Conservation (phyloP, 2,888 invertebrate species). For the Calliopum simillimum region DNA sequence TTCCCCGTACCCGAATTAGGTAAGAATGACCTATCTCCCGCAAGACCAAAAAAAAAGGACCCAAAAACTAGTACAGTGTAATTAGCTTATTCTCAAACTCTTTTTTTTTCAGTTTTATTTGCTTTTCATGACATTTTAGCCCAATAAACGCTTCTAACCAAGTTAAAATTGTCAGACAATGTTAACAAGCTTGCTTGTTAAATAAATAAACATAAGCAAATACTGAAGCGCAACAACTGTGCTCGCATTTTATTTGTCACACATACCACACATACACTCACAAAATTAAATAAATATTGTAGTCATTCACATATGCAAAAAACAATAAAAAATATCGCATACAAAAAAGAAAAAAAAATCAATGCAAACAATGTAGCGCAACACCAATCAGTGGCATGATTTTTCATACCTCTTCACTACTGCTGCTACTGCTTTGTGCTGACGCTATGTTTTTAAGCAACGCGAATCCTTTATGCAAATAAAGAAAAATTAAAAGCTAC, state of each 20-base stretch:
- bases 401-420: background rate
- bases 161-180: constrained; percentile 20
- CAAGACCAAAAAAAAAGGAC: too few species aligned
- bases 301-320: background rate
- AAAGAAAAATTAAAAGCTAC: constrained; percentile 14
- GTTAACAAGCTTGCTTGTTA: constrained; percentile 32
- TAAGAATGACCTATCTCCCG: too few species aligned
- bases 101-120: too few species aligned
- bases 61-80: too few species aligned
- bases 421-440: constrained; percentile 4
- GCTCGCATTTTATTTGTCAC: background rate
- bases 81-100: too few species aligned
- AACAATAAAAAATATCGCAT: too few species aligned
- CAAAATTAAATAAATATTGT: constrained; percentile 9
- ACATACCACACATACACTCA: constrained; percentile 7
- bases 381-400: constrained; percentile 23
- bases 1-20: too few species aligned
- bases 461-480: constrained; percentile 37
- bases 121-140: too few species aligned
- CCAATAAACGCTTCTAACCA: constrained; percentile 10
- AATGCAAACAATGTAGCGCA: constrained; percentile 10
- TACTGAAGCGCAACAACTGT: constrained; percentile 13
- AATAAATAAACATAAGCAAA: constrained; percentile 19
- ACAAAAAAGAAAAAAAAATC: too few species aligned
- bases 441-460: constrained; percentile 13